phyloP scores from a whole-genome alignment of 2,113 vertebrate genomes.

The Anarrhichthys ocellatus region DNA sequence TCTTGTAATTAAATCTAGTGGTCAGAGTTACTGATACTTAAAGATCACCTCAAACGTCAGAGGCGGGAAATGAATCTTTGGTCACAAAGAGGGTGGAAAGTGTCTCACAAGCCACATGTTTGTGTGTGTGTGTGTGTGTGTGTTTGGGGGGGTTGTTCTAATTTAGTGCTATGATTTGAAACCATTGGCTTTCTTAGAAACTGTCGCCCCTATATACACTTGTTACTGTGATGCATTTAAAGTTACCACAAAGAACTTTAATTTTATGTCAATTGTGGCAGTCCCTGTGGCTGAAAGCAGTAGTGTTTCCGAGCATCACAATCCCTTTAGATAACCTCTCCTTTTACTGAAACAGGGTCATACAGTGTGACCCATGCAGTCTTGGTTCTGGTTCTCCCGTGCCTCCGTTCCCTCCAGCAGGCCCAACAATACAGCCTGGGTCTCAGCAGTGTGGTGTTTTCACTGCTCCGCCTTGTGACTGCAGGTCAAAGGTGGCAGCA shows the following conservation, averaged over 20 bases:
- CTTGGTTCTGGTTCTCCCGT: no score
- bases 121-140: constrained; percentile 2
- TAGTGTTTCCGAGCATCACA: no score
- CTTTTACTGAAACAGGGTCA: no score
- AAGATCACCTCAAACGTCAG: neutral
- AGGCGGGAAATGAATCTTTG: neutral
- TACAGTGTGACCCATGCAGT: no score
- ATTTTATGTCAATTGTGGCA: no score
- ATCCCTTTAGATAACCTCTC: no score
- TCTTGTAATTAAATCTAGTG: neutral
- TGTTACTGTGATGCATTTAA: neutral
- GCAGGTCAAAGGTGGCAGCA: no score
- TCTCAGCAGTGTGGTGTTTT: no score
- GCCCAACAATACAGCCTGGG: no score
- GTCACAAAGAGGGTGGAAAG: neutral
- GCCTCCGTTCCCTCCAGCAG: no score
- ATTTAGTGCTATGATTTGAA: constrained; percentile 32
- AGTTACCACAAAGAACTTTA: neutral
- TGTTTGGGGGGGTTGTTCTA: constrained; percentile 1
- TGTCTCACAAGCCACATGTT: neutral
- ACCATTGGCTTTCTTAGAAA: neutral
- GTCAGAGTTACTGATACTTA: neutral
- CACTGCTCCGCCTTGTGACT: no score
- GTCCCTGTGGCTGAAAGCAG: no score
- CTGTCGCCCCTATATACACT: neutral